A percentile compares a stretch with the other conserved stretches of the same genome.
phyloP scores from a whole-genome alignment of 2,113 vertebrate species.

The Australoheros scitulus region DNA sequence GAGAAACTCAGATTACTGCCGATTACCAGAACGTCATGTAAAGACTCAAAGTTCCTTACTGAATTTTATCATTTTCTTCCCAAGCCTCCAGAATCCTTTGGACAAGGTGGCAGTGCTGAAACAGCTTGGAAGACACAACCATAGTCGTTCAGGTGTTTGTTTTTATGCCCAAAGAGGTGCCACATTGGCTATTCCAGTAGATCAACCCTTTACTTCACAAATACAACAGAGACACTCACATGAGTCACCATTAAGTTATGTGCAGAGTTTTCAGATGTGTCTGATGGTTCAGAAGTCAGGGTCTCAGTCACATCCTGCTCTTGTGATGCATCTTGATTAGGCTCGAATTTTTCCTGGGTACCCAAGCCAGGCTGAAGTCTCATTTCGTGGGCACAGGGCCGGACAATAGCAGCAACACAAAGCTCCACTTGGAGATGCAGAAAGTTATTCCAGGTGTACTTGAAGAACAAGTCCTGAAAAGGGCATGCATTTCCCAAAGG shows the following conservation, averaged over 20 bases:
- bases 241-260: constrained; percentile 87
- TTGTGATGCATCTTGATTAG: constrained; percentile 27
- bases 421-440: constrained; percentile 97
- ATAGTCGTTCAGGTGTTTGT: neutral
- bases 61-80: constrained; percentile 94
- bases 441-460: constrained; percentile 98
- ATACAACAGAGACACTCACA: constrained; percentile 55
- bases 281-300: constrained; percentile 26
- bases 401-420: constrained; percentile 91
- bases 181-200: neutral
- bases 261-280: constrained; percentile 50
- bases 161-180: neutral
- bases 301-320: constrained; percentile 46
- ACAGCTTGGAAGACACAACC: constrained; percentile 81
- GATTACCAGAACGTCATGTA: neutral
- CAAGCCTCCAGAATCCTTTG: constrained; percentile 95
- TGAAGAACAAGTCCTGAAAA: constrained; percentile 93
- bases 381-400: constrained; percentile 83
- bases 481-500: neutral
- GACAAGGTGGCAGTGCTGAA: constrained; percentile 92
- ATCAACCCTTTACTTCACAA: neutral
- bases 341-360: constrained; percentile 63
- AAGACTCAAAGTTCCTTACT: constrained; percentile 81
- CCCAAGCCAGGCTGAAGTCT: constrained; percentile 63
- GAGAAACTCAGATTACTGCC: neutral